A percentile compares a stretch with the other conserved stretches of the same genome.
These are phyloP conservation scores for Thymelicus lineola DNA, from an alignment of 2,888 invertebrate species.

Conservation along the genomic window DNA sequence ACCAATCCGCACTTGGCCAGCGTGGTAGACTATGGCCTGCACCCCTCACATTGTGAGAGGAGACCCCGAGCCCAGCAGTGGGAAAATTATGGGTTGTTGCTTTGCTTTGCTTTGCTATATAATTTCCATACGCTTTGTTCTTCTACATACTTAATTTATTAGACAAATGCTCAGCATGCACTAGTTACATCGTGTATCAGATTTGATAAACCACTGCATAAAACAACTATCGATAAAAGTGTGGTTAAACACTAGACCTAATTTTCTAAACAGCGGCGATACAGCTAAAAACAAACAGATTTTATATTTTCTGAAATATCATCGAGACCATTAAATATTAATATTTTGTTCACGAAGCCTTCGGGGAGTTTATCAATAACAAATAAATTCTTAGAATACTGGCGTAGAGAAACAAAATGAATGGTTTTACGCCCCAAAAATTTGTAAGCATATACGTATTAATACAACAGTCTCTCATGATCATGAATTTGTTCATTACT, in stretches of 20 bases:
- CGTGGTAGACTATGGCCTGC: too few species aligned
- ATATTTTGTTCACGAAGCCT: constrained; percentile 22
- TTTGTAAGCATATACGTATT: constrained; percentile 12
- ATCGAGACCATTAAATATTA: constrained; percentile 39
- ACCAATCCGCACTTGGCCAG: too few species aligned
- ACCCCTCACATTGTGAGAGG: too few species aligned
- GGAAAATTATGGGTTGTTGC: too few species aligned
- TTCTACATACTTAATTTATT: too few species aligned
- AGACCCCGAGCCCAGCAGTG: too few species aligned
- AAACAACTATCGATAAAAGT: neutral
- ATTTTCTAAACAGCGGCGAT: constrained; percentile 9
- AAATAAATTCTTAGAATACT: constrained; percentile 18
- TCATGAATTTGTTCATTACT: neutral
- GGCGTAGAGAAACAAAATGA: constrained; percentile 3
- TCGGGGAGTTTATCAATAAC: constrained; percentile 24
- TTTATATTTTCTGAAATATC: constrained; percentile 40
- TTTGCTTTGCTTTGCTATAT: too few species aligned
- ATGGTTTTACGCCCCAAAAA: constrained; percentile 13
- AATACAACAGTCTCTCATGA: neutral
- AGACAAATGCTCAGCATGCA: too few species aligned
- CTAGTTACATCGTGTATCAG: too few species aligned
- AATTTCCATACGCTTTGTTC: too few species aligned
- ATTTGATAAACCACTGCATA: neutral
- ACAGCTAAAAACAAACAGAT: constrained; percentile 38
- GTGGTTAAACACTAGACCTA: constrained; percentile 17